Evolutionary conservation across 2,888 invertebrate genomes (phyloP).

Genomic region (Lasioglossum leucozonium): DNA sequence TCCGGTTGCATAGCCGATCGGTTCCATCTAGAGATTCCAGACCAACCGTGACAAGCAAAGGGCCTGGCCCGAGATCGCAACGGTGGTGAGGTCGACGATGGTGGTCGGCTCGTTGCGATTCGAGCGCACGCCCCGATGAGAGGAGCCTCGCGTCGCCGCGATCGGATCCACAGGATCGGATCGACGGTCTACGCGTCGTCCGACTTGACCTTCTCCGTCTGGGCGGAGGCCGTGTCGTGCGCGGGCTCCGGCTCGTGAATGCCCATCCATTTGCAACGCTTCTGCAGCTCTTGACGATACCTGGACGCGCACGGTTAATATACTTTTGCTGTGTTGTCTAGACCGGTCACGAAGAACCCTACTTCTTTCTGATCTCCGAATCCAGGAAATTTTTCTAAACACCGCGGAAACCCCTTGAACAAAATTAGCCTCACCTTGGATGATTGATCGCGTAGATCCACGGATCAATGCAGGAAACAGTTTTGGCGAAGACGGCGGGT

Average conservation of each 20-base stretch:
- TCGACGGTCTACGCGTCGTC: conserved; percentile 78
- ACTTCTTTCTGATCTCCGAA: background rate
- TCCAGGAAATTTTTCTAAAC: background rate
- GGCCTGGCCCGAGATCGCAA: conserved; percentile 41
- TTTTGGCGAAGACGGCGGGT: conserved; percentile 94
- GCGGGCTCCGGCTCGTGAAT: conserved; percentile 83
- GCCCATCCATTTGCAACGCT: conserved; percentile 91
- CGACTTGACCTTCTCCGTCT: conserved; percentile 79
- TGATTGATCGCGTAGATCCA: conserved; percentile 96
- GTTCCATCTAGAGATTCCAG: background rate
- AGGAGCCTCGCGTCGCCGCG: conserved; percentile 1
- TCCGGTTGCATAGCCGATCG: conserved; percentile 2
- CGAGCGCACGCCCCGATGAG: conserved; percentile 25
- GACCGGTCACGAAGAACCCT: background rate
- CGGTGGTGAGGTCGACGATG: conserved; percentile 67
- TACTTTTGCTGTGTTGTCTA: too few relatives aligned
- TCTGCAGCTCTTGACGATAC: conserved; percentile 91
- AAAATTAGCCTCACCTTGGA: conserved; percentile 88
- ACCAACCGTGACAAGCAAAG: background rate
- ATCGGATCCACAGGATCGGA: background rate
- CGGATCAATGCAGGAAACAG: conserved; percentile 96
- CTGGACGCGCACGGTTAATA: conserved; percentile 54
- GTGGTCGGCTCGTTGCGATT: conserved; percentile 40
- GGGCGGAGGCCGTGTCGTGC: conserved; percentile 75
- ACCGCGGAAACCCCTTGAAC: background rate